Evolutionary conservation across 2,888 invertebrate genomes (phyloP).

Genomic region (Megalurothrips usitatus): DNA sequence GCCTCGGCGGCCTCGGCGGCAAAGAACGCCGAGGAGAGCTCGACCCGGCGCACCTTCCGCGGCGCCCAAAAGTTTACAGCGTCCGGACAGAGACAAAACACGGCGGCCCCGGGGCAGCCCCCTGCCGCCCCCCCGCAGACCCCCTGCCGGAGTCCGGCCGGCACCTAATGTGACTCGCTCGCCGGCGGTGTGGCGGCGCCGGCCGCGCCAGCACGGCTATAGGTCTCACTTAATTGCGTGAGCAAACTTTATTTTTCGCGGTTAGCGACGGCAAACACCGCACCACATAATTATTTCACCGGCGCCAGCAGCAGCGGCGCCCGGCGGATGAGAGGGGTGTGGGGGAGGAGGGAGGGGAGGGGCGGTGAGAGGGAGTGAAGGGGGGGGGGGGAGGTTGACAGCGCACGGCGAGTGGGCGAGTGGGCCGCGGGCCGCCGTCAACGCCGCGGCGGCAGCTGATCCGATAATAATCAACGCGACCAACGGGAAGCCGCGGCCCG

Average conservation of each 20-base stretch:
- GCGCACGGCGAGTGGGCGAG: too few relatives aligned
- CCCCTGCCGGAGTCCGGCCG: too few relatives aligned
- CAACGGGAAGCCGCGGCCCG: too few relatives aligned
- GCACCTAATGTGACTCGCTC: background rate
- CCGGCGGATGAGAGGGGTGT: background rate
- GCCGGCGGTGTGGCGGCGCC: background rate
- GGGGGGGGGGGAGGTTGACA: background rate
- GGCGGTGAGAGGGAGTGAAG: background rate
- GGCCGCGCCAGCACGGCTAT: background rate
- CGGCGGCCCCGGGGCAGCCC: background rate
- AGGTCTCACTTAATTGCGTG: slow-evolving; percentile 8
- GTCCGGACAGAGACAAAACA: background rate
- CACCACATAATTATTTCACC: slow-evolving; percentile 9
- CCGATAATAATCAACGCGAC: too few relatives aligned
- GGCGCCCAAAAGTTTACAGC: background rate
- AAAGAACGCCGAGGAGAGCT: too few relatives aligned
- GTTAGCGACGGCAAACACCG: background rate
- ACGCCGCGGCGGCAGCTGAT: too few relatives aligned
- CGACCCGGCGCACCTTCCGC: background rate
- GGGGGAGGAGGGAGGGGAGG: background rate
- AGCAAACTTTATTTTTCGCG: slow-evolving; percentile 14
- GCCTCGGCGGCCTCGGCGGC: too few relatives aligned
- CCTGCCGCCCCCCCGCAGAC: too few relatives aligned
- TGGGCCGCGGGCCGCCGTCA: too few relatives aligned
- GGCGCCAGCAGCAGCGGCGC: background rate